phyloP scores from a whole-genome alignment of 2,797 vertebrate genomes.

The Artibeus jamaicensis region DNA sequence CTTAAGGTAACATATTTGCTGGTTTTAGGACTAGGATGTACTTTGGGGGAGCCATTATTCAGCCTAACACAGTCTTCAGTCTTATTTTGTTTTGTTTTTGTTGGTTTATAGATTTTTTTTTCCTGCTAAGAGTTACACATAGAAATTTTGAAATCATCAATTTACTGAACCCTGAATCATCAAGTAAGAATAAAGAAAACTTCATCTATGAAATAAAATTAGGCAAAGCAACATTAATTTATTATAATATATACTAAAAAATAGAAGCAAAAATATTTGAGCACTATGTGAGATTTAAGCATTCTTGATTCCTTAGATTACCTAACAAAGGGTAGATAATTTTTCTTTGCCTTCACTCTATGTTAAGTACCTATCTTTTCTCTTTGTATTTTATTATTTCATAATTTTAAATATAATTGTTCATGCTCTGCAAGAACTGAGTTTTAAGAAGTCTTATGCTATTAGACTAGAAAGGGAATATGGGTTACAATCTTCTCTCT shows the following conservation, averaged over 20 bases:
- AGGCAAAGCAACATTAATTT: not conserved
- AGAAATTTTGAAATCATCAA: not conserved
- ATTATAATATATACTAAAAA: not conserved
- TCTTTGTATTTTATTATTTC: not conserved
- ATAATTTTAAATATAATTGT: constrained; percentile 5
- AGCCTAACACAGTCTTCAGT: not conserved
- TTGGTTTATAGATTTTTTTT: not conserved
- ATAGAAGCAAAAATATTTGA: not conserved
- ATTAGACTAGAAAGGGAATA: constrained; percentile 58
- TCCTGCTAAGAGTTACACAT: not conserved
- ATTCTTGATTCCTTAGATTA: not conserved
- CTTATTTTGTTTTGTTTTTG: not conserved
- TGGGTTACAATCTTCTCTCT: constrained; percentile 62
- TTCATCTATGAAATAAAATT: not conserved
- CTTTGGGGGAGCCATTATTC: not conserved
- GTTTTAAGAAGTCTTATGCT: constrained; percentile 43
- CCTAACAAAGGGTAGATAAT: not conserved
- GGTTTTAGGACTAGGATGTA: not conserved
- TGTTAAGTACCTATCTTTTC: constrained; percentile 8
- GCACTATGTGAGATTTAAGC: not conserved
- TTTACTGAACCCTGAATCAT: not conserved
- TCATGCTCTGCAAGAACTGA: not conserved
- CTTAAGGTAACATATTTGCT: not conserved
- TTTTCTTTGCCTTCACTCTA: not conserved
- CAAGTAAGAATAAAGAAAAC: not conserved